A percentile compares a stretch with the other conserved stretches of the same genome.
Evolutionary conservation across 2,888 invertebrate species (phyloP).

Genomic region (Phyllotreta striolata): DNA sequence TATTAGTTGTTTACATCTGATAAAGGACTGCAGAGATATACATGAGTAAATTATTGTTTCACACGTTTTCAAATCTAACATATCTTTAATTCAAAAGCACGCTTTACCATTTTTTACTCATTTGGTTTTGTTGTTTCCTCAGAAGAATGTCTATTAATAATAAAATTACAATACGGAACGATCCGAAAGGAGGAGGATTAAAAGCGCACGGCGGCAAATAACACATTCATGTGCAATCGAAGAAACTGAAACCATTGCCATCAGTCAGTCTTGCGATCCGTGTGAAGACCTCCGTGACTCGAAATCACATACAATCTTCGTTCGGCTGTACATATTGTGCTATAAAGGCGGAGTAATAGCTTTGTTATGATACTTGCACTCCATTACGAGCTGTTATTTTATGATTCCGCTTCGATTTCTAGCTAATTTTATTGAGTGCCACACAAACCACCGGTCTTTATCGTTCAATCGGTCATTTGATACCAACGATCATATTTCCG

Average conservation of each 20-base stretch:
- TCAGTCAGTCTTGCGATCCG: constrained; percentile 28
- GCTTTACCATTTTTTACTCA: too few species aligned
- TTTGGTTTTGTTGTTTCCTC: too few species aligned
- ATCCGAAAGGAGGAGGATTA: too few species aligned
- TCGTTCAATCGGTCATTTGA: neutral
- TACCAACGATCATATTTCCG: too few species aligned
- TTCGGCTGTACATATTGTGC: constrained; percentile 55
- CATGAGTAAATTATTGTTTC: constrained; percentile 5
- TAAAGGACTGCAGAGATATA: constrained; percentile 5
- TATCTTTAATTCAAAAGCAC: too few species aligned
- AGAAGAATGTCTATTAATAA: too few species aligned
- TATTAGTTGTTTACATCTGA: constrained; percentile 27
- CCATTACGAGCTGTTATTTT: constrained; percentile 52
- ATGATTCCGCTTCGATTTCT: constrained; percentile 51
- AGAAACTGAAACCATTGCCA: constrained; percentile 17
- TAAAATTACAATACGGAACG: too few species aligned
- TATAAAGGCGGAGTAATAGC: constrained; percentile 59
- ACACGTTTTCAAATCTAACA: constrained; percentile 3
- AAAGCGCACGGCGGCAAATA: neutral
- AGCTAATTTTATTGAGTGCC: constrained; percentile 46
- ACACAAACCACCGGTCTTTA: constrained; percentile 36
- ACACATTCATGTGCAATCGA: constrained; percentile 4
- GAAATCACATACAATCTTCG: constrained; percentile 52
- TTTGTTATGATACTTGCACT: constrained; percentile 56
- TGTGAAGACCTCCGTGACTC: constrained; percentile 47